Evolutionary conservation across 2,113 vertebrate species (phyloP).

Genomic region (Fulmarus glacialis): DNA sequence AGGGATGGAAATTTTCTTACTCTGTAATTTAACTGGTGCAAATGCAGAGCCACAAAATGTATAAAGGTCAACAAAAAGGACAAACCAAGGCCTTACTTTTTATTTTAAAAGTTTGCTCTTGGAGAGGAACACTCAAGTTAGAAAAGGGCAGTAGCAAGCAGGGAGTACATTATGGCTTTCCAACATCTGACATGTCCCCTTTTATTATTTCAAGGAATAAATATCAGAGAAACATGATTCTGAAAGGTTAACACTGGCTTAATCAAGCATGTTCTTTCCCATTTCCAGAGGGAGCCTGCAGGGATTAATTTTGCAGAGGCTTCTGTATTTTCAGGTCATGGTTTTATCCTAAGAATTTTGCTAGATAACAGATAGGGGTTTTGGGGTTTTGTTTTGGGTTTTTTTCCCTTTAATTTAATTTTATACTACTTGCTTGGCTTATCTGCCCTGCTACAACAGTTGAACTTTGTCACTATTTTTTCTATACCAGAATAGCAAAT

Average conservation of each 20-base stretch:
- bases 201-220: constrained; percentile 52
- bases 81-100: background rate
- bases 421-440: background rate
- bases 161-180: background rate
- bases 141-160: constrained; percentile 30
- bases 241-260: constrained; percentile 36
- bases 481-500: background rate
- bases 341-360: background rate
- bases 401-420: background rate
- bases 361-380: background rate
- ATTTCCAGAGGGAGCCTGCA: constrained; percentile 16
- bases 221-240: constrained; percentile 41
- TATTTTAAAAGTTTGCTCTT: constrained; percentile 5
- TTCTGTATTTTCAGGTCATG: constrained; percentile 8
- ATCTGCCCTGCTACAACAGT: background rate
- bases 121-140: background rate
- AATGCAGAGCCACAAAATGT: background rate
- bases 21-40: background rate
- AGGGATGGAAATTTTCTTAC: background rate
- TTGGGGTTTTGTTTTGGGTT: background rate
- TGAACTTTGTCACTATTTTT: background rate
- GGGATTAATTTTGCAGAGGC: background rate
- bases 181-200: background rate
- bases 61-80: constrained; percentile 13
- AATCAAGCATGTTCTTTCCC: constrained; percentile 49